Base-by-base conservation (phyloP, 1,140 invertebrate species). In the Bombus vancouverensis region DNA sequence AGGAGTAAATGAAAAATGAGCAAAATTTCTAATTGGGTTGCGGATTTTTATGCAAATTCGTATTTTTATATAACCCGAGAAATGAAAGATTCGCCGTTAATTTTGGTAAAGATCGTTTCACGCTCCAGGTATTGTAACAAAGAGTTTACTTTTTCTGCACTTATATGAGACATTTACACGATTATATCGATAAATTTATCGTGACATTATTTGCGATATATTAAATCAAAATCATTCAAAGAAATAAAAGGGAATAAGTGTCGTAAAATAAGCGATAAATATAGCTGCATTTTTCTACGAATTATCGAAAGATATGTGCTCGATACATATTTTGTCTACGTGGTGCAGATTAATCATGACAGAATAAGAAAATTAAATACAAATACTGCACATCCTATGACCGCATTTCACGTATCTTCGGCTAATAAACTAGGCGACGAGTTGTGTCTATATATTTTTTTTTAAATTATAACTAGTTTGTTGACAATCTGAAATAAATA, bases 131-230 rank as follows among this genome's bases (percentile, higher is more conserved):
- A 8, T 22, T 53, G 0, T 22, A 53, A 53, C 1, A 8, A 53
- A 53, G 47, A 53, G 0, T 53, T 22, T 53, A 22, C 5, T 2
- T 53, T 22, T 22, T 2, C 47, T 0, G 0, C 0, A 22, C 0
- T 53, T 53, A 2, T 8, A 22, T 0, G 47, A 53, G 18, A 53
- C 8, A 53, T 53, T 53, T 8, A 8, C 47, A 2, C 18, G 47
- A 22, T 53, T 22, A 22, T 22, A 22, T 53, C 47, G 47, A 8
- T 22, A 53, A 53, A 53, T 22, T 22, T 53, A 6, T 53, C 18
- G 18, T 8, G 47, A 8, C 18, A 22, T 53, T 22, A 53, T 53
- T 22, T 22, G 0, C 47, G 47, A 53, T 22, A 53, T 13, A 4
- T 22, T 2, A 8, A 53, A 22, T 22, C 0, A 53, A 53, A 22